Evolutionary conservation across 1,140 invertebrate species (phyloP), one percentile per base, ranked within the genome.

Genomic region (Philopotamus ludificatus): DNA sequence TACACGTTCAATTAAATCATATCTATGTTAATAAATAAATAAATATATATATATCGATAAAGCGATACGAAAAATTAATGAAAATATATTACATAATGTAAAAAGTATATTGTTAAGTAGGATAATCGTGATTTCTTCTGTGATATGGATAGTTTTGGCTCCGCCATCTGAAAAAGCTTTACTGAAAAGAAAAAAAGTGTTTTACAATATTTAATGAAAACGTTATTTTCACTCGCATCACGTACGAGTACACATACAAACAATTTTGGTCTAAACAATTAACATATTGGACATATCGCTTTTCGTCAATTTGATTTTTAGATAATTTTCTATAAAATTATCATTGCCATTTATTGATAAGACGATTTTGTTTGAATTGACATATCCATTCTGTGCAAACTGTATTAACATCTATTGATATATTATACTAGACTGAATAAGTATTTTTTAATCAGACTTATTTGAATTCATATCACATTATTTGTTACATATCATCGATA

Each of bases 91-190:
- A n/a, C n/a, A n/a, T n/a, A n/a, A n/a, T n/a, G n/a, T n/a, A n/a
- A n/a, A n/a, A n/a, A n/a, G n/a, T n/a, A n/a, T n/a, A n/a, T n/a
- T n/a, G n/a, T n/a, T n/a, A 53, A 34, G 42, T 62, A 62, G 60
- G 22, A 51, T 62, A 42, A 62, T 51, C 60, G 60, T 55, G 62
- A 57, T 55, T 65, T 54, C 53, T 65, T 65, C 63, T 65, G 63
- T 65, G 63, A 65, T 65, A 65, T 44, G 53, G 41, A 57, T 65
- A 44, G 53, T 57, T 55, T 65, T 57, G 63, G 63, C 63, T 21
- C 44, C 44, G 63, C 63, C 63, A 65, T 65, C 26, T 9, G 20
- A 21, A 44, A 55, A 65, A 65, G 53, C 51, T 57, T 65, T 65
- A 57, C 41, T 65, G 1, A 47, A 20, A 39, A 53, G 28, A 26